phyloP scores from a whole-genome alignment of 2,888 invertebrate genomes.

The Gnatocerus cornutus region DNA sequence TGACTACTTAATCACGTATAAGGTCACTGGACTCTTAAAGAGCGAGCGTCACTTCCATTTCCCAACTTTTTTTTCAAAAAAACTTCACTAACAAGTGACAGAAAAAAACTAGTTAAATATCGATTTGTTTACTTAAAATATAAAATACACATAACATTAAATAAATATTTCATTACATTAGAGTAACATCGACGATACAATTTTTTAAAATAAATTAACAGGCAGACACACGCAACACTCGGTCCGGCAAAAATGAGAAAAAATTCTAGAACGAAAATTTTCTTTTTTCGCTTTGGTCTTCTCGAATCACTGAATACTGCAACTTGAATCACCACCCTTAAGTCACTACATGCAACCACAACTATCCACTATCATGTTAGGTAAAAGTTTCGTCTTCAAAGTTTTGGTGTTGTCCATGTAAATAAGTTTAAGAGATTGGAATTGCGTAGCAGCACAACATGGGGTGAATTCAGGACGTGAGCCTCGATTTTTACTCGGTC shows the following conservation, averaged over 20 bases:
- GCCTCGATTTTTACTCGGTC: conserved; percentile 67
- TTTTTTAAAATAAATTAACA: conserved; percentile 41
- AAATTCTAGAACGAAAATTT: conserved; percentile 44
- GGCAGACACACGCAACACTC: conserved; percentile 22
- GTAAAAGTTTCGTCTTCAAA: conserved; percentile 84
- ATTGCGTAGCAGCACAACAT: conserved; percentile 90
- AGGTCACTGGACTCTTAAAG: too few species aligned
- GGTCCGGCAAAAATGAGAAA: conserved; percentile 2
- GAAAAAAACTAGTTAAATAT: too few species aligned
- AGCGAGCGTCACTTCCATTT: too few species aligned
- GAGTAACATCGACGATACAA: conserved; percentile 4
- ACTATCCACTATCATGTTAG: conserved; percentile 93
- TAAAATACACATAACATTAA: conserved; percentile 20
- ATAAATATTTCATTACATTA: conserved; percentile 35
- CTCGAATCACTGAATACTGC: conserved; percentile 44
- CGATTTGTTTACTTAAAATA: conserved; percentile 31
- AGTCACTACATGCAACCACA: conserved; percentile 86
- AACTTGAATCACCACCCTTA: conserved; percentile 27
- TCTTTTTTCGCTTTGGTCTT: conserved; percentile 15
- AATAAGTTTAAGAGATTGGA: conserved; percentile 85
- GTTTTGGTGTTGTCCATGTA: conserved; percentile 87
- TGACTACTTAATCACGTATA: too few species aligned
- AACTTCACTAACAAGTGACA: too few species aligned
- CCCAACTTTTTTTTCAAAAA: too few species aligned
- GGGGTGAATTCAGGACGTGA: conserved; percentile 80